Evolutionary conservation across 2,888 invertebrate species (phyloP).

Genomic region (Sipha maydis): DNA sequence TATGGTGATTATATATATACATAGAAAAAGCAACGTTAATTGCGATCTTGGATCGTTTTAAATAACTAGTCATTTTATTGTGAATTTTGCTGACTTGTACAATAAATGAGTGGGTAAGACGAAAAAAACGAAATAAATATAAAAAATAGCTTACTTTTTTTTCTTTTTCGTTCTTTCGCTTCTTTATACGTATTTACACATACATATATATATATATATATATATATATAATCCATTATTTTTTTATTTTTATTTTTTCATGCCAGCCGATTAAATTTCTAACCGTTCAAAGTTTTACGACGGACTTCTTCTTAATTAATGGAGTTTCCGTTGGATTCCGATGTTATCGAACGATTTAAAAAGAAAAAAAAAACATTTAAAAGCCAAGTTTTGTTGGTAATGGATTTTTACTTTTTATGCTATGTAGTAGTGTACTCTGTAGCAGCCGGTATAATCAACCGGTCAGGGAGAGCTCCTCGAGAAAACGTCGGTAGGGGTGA

Average conservation of each 20-base stretch:
- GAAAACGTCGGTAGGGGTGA: neutral
- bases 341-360: constrained; percentile 21
- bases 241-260: neutral
- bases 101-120: too few species aligned
- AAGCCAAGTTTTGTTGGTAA: constrained; percentile 34
- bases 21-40: neutral
- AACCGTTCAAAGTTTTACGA: constrained; percentile 26
- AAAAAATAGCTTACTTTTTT: neutral
- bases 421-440: neutral
- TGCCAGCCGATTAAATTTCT: constrained; percentile 11
- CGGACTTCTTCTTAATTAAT: constrained; percentile 31
- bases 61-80: neutral
- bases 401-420: constrained; percentile 7
- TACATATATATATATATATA: neutral
- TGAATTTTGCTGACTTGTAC: too few species aligned
- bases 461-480: neutral
- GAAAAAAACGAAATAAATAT: too few species aligned
- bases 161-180: neutral
- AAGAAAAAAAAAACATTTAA: constrained; percentile 18
- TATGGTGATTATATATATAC: too few species aligned
- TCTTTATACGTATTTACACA: too few species aligned
- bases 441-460: neutral
- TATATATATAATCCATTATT: neutral
- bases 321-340: constrained; percentile 10
- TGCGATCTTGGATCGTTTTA: neutral